Percentiles rank a stretch among this genome's conserved stretches.
phyloP scores from a whole-genome alignment of 64 coral and sea anemone species.

The Astreopora myriophthalma region DNA sequence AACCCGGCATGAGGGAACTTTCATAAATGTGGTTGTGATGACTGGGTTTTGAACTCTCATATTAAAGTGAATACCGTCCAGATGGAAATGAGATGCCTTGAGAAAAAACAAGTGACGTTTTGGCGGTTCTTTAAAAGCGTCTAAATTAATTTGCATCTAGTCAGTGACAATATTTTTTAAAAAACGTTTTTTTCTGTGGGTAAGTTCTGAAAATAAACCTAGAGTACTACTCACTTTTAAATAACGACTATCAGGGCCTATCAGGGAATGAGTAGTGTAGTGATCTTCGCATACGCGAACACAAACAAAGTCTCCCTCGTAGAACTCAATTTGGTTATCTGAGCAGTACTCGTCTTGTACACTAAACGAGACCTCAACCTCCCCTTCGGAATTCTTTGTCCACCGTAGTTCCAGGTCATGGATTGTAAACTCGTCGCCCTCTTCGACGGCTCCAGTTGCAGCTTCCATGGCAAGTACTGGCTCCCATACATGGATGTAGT shows the following conservation, averaged over 20 bases:
- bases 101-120: too few species aligned
- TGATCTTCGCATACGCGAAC: neutral
- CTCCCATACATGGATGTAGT: slow-evolving; percentile 50
- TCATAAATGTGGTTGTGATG: too few species aligned
- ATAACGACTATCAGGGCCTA: neutral
- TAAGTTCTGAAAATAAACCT: too few species aligned
- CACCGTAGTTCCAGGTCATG: slow-evolving; percentile 28
- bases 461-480: slow-evolving; percentile 80
- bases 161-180: too few species aligned
- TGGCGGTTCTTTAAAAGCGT: too few species aligned
- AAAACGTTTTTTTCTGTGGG: too few species aligned
- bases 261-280: too few species aligned
- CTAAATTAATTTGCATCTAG: too few species aligned
- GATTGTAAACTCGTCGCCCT: slow-evolving; percentile 70
- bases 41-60: too few species aligned
- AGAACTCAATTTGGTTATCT: slow-evolving; percentile 15
- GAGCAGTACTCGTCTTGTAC: neutral
- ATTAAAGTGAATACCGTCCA: too few species aligned
- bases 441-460: slow-evolving; percentile 31
- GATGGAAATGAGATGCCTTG: too few species aligned
- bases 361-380: neutral
- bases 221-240: neutral
- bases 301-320: slow-evolving; percentile 38
- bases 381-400: neutral
- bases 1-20: too few species aligned